phyloP scores from a whole-genome alignment of 2,113 vertebrate species.

The Nematolebias whitei region DNA sequence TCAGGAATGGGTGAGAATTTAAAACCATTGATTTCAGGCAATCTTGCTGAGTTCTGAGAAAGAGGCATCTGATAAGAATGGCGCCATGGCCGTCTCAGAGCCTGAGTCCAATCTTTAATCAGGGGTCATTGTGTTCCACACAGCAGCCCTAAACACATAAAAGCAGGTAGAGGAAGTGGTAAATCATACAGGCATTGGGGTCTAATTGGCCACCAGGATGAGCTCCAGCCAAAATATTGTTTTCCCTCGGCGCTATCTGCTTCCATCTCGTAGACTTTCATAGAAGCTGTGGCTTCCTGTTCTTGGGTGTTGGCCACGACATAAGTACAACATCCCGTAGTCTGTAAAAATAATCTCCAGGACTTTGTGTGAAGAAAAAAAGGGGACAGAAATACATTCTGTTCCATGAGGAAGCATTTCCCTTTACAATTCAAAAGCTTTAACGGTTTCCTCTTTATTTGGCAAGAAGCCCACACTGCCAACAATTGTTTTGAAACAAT shows the following conservation, averaged over 20 bases:
- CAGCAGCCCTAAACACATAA: conserved; percentile 69
- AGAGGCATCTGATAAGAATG: conserved; percentile 73
- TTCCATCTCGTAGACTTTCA: conserved; percentile 88
- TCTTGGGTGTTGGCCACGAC: conserved; percentile 82
- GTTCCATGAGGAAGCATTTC: conserved; percentile 67
- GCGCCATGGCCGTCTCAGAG: conserved; percentile 68
- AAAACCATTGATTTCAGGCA: conserved; percentile 58
- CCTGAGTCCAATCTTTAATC: conserved; percentile 74
- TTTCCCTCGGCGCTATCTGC: conserved; percentile 83
- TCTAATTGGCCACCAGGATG: conserved; percentile 77
- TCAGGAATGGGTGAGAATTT: conserved; percentile 9
- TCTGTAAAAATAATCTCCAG: conserved; percentile 90
- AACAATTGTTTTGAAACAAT: conserved; percentile 15
- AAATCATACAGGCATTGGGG: conserved; percentile 74
- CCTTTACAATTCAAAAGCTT: conserved; percentile 56
- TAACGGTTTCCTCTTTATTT: conserved; percentile 58
- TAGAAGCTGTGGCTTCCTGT: conserved; percentile 90
- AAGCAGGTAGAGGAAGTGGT: conserved; percentile 76
- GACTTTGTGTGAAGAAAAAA: conserved; percentile 79
- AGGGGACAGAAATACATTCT: conserved; percentile 75
- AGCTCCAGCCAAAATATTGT: conserved; percentile 79
- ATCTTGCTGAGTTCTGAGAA: conserved; percentile 56
- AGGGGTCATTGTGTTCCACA: conserved; percentile 76
- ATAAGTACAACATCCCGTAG: conserved; percentile 81
- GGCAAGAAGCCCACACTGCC: conserved; percentile 40